A percentile compares a stretch with the other conserved stretches of the same genome.
These are phyloP conservation scores for Agyllia agylla DNA, from an alignment of 2,888 invertebrate species.

Conservation along the genomic window DNA sequence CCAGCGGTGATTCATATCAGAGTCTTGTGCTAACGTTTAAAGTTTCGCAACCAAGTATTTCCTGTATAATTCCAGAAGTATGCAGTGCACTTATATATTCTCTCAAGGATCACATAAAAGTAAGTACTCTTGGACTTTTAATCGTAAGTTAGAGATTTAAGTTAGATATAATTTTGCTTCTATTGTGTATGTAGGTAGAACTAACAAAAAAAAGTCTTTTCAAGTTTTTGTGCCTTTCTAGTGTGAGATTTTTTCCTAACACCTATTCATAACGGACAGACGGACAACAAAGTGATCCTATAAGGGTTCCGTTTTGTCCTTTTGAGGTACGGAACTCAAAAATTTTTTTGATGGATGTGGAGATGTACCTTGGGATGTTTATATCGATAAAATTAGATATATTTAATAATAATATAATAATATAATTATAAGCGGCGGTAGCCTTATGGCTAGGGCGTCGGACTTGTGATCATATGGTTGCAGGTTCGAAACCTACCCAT, in stretches of 20 bases:
- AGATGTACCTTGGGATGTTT: neutral
- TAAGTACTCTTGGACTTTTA: neutral
- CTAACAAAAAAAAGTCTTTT: neutral
- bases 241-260: neutral
- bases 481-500: neutral
- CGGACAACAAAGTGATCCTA: neutral
- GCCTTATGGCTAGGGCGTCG: neutral
- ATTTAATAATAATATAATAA: neutral
- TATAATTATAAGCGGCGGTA: neutral
- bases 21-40: constrained; percentile 73
- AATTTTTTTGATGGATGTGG: neutral
- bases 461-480: neutral
- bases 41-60: constrained; percentile 36
- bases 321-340: neutral
- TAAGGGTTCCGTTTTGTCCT: too few species aligned
- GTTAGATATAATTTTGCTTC: neutral
- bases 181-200: neutral
- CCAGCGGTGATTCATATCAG: constrained; percentile 54
- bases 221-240: neutral
- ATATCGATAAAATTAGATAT: neutral
- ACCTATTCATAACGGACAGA: neutral
- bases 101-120: neutral
- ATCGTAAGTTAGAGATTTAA: neutral
- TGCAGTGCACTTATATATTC: neutral
- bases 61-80: neutral